phyloP scores from a whole-genome alignment of 1,140 invertebrate genomes.

The Tetragnatha versicolor region DNA sequence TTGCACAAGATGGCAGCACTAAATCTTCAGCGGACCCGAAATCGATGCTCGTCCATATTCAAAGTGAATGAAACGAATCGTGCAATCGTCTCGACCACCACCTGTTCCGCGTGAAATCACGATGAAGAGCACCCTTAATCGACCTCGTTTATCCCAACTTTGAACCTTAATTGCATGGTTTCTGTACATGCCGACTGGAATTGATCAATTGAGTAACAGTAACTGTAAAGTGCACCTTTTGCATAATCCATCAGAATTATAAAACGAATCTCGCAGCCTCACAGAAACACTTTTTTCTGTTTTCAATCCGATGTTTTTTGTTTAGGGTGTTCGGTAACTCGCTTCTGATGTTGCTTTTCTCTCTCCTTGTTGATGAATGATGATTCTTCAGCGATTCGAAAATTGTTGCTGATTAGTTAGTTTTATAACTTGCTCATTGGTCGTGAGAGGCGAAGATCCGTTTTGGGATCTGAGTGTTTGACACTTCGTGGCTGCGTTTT shows the following conservation, averaged over 20 bases:
- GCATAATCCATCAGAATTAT: constrained; percentile 16
- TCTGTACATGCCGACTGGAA: background rate
- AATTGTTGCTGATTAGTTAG: no score
- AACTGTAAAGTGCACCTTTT: background rate
- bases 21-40: background rate
- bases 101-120: background rate
- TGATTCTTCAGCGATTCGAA: no score
- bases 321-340: no score
- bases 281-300: no score
- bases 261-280: no score
- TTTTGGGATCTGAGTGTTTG: no score
- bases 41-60: background rate
- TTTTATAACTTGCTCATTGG: no score
- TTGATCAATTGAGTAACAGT: background rate
- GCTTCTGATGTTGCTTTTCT: no score
- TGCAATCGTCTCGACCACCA: background rate
- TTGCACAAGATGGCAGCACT: constrained; percentile 1
- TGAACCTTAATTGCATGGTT: background rate
- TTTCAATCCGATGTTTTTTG: no score
- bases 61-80: background rate
- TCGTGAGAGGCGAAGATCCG: no score
- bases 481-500: no score
- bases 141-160: constrained; percentile 1
- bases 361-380: no score
- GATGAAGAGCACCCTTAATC: background rate